A percentile compares a stretch with the other conserved stretches of the same genome.
phyloP scores from a whole-genome alignment of 2,797 vertebrate genomes.

The Bovichtus diacanthus region DNA sequence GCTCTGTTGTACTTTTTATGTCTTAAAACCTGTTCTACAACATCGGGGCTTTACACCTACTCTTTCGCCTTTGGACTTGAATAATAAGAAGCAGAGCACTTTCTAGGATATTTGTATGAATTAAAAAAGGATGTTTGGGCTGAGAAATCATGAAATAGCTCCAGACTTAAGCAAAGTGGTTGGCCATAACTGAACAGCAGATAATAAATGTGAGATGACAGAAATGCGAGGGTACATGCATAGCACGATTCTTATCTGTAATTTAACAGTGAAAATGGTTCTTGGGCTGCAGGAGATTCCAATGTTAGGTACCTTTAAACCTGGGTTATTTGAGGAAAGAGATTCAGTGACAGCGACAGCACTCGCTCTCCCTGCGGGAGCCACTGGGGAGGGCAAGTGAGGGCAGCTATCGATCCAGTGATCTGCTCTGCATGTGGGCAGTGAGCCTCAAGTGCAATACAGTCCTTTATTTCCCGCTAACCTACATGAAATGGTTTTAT shows the following conservation, averaged over 20 bases:
- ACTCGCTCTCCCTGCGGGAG: conserved; percentile 24
- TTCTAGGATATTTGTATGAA: background rate
- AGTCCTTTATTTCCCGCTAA: conserved; percentile 72
- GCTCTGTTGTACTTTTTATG: background rate
- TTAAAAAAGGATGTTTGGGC: background rate
- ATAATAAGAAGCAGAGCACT: conserved; percentile 5
- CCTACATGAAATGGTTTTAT: conserved; percentile 63
- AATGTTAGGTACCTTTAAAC: conserved; percentile 35
- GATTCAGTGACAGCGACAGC: conserved; percentile 30
- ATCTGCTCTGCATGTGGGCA: conserved; percentile 67
- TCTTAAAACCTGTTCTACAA: background rate
- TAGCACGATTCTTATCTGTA: background rate
- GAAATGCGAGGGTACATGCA: background rate
- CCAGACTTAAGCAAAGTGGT: background rate
- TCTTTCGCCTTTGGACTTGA: conserved; percentile 4
- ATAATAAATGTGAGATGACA: conserved; percentile 10
- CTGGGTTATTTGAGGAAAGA: conserved; percentile 42
- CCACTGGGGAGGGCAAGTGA: conserved; percentile 38
- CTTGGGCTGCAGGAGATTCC: background rate
- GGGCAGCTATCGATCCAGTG: conserved; percentile 63
- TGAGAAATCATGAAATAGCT: background rate
- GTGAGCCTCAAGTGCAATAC: conserved; percentile 57
- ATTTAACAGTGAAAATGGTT: conserved; percentile 2
- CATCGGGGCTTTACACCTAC: background rate
- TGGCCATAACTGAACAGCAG: conserved; percentile 8